Conservation (phyloP, 2,797 vertebrate species). For the Sebastiscus tertius region DNA sequence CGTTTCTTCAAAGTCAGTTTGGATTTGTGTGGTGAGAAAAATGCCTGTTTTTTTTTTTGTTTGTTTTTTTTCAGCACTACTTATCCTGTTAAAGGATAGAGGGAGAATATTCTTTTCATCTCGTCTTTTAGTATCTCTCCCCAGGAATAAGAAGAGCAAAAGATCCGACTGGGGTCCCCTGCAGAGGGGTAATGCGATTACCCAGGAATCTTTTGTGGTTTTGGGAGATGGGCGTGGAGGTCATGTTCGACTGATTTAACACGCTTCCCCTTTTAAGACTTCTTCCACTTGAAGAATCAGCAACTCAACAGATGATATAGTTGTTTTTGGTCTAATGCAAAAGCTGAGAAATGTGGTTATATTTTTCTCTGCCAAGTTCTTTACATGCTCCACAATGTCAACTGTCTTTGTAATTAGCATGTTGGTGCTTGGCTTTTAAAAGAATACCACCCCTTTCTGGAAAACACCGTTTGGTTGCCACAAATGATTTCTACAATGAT, state of each 20-base stretch:
- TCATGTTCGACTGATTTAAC: conserved; percentile 47
- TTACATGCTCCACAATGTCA: neutral
- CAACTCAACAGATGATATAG: neutral
- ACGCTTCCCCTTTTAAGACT: conserved; percentile 21
- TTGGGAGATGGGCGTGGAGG: conserved; percentile 32
- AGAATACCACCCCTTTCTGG: neutral
- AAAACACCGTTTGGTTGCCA: conserved; percentile 1
- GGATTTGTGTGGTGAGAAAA: neutral
- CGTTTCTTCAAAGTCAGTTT: neutral
- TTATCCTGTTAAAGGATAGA: neutral
- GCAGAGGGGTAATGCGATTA: conserved; percentile 71
- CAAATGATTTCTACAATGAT: neutral
- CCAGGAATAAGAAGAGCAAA: conserved; percentile 1
- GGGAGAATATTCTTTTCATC: neutral
- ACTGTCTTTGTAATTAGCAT: neutral
- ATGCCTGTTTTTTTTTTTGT: neutral
- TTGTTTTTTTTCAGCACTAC: neutral
- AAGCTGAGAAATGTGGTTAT: neutral
- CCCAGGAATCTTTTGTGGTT: conserved; percentile 49
- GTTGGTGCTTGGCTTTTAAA: conserved; percentile 6
- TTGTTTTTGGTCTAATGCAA: neutral
- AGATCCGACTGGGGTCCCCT: conserved; percentile 29
- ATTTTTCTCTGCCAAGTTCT: neutral
- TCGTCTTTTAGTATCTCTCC: neutral
- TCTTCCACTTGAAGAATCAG: neutral